These are phyloP conservation scores for Platorchestia sp. DNA, from an alignment of 1,140 invertebrate genomes.

Conservation along the genomic window DNA sequence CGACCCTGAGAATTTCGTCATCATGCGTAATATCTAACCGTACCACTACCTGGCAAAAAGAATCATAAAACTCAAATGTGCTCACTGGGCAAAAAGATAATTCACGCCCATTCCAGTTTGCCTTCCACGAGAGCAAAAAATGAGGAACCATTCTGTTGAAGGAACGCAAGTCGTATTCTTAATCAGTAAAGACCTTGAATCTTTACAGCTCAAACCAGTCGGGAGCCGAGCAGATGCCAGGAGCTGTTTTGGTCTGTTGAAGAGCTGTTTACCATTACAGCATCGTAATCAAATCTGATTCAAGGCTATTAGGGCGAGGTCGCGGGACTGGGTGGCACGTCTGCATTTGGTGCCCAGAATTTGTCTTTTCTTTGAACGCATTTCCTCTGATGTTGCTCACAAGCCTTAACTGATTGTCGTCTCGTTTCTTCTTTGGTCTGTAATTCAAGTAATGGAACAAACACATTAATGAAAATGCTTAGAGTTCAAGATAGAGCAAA, in stretches of 20 bases:
- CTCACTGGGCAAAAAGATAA: background rate
- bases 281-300: background rate
- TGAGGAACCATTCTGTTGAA: background rate
- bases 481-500: too few species aligned
- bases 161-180: background rate
- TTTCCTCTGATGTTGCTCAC: background rate
- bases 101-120: background rate
- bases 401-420: background rate
- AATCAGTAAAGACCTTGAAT: constrained; percentile 1
- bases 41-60: background rate
- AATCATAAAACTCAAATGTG: background rate
- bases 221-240: background rate
- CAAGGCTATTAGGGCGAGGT: constrained; percentile 5
- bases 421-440: background rate
- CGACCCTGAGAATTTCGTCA: background rate
- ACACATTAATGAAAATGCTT: too few species aligned
- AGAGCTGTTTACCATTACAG: background rate
- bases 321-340: background rate
- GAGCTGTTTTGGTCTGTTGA: background rate
- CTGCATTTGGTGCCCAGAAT: background rate
- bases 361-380: background rate
- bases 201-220: background rate
- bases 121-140: background rate
- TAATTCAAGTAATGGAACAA: too few species aligned
- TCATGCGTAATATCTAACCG: background rate